These are phyloP conservation scores for Pristiophorus japonicus DNA, from an alignment of 2,113 vertebrate species.

Conservation along the genomic window DNA sequence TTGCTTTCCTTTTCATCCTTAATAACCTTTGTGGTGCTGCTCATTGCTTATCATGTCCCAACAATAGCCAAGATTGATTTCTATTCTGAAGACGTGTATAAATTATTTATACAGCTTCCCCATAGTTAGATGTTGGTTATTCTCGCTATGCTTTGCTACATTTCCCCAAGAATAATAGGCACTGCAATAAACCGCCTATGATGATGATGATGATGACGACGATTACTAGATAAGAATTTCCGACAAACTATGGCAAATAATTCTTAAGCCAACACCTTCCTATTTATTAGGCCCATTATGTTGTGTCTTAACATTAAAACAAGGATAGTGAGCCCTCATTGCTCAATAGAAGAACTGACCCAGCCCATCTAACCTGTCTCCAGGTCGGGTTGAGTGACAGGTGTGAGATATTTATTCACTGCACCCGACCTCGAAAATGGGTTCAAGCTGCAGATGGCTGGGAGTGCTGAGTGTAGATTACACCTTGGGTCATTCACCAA, in stretches of 20 bases:
- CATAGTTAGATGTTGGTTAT: neutral
- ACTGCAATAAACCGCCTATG: too few species aligned
- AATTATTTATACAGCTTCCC: neutral
- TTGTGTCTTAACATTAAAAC: neutral
- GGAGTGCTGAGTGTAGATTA: neutral
- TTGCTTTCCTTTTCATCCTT: neutral
- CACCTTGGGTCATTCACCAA: neutral
- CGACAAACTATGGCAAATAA: neutral
- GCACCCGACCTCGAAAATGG: neutral
- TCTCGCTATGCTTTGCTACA: neutral
- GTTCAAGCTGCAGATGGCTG: neutral
- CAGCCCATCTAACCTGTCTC: neutral
- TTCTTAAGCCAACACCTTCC: neutral
- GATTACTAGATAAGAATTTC: neutral
- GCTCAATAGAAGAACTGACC: neutral
- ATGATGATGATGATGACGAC: too few species aligned
- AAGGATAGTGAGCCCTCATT: neutral
- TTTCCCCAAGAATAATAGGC: neutral
- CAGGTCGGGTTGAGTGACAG: neutral
- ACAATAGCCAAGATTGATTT: constrained; percentile 14
- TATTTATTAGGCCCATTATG: neutral
- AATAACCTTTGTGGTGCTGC: neutral
- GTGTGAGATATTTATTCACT: neutral
- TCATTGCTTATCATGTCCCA: neutral
- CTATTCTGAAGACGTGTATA: neutral